These are phyloP conservation scores for Chaetura pelagica DNA, from an alignment of 2,113 vertebrate species.

Conservation along the genomic window DNA sequence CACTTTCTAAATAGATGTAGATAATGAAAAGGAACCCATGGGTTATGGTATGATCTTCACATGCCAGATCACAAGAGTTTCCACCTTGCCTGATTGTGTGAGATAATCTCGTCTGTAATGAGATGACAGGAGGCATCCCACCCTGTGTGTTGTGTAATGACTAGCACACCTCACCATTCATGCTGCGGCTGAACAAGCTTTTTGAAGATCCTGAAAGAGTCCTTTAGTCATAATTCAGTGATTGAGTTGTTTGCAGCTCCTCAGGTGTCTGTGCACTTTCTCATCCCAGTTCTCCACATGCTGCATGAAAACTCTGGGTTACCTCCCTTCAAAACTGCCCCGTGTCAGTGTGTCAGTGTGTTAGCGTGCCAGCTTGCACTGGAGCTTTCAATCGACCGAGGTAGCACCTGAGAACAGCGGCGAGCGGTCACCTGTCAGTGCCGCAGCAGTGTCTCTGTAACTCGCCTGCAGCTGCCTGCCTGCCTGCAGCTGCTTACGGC, in stretches of 20 bases:
- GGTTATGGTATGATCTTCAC: background rate
- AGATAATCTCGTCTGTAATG: background rate
- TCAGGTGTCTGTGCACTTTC: background rate
- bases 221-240: background rate
- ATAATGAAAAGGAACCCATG: background rate
- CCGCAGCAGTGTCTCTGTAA: background rate
- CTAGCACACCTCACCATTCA: background rate
- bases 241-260: background rate
- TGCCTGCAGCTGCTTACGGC: background rate
- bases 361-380: background rate
- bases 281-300: background rate
- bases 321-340: background rate
- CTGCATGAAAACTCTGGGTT: background rate
- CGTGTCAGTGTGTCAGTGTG: too few species aligned
- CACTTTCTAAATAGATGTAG: background rate
- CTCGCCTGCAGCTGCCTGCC: background rate
- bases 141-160: background rate
- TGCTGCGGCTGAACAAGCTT: background rate
- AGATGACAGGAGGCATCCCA: background rate
- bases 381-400: too few species aligned
- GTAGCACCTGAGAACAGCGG: background rate
- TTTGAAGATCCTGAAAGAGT: background rate
- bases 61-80: background rate
- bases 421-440: background rate
- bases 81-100: background rate